Conservation (phyloP, 2,113 vertebrate species). For the Monarcha castaneiventris region DNA sequence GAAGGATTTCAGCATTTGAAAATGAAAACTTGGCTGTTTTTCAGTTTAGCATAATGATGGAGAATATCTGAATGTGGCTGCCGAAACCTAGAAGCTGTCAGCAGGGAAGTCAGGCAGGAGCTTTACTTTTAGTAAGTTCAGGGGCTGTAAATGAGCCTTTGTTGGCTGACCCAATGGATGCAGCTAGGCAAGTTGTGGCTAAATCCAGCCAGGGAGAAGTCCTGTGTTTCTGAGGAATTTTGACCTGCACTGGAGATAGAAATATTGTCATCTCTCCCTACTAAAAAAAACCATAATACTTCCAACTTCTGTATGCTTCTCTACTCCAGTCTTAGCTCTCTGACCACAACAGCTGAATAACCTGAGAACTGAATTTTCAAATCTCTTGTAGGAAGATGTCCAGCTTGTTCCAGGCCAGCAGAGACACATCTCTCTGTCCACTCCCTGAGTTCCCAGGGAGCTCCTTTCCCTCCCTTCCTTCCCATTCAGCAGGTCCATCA, state of each 20-base stretch:
- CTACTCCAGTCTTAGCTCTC: neutral
- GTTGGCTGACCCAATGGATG: neutral
- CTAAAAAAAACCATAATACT: neutral
- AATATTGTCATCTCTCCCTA: neutral
- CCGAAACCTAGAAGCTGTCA: neutral
- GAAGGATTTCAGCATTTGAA: neutral
- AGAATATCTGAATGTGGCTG: neutral
- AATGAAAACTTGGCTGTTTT: neutral
- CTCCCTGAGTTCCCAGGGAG: neutral
- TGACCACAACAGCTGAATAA: neutral
- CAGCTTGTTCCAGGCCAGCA: neutral
- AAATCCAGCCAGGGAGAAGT: neutral
- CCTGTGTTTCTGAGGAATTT: neutral
- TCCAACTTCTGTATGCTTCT: neutral
- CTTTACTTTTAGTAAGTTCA: neutral
- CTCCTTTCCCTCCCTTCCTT: neutral
- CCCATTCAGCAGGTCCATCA: neutral
- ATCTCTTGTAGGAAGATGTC: neutral
- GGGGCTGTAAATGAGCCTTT: neutral
- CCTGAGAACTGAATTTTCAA: neutral
- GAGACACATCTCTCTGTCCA: neutral
- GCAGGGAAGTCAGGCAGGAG: neutral
- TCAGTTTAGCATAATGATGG: neutral
- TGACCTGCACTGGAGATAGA: neutral
- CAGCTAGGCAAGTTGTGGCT: neutral